A percentile compares a stretch with the other conserved stretches of the same genome.
These are phyloP conservation scores for Zelleria hepariella DNA, from an alignment of 2,888 invertebrate genomes.

Conservation along the genomic window DNA sequence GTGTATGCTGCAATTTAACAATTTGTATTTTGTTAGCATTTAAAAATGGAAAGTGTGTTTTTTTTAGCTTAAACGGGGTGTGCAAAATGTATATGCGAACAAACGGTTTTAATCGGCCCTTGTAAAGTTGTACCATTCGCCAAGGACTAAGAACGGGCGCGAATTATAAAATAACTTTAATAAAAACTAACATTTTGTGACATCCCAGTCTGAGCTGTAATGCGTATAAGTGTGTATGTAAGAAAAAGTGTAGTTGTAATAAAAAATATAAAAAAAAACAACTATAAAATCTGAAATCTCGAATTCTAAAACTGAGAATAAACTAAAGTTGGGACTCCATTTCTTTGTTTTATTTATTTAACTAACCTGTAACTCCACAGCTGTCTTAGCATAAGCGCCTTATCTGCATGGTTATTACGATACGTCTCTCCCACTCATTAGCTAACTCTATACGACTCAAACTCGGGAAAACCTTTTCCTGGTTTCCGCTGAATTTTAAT, in stretches of 20 bases:
- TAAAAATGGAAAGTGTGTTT: neutral
- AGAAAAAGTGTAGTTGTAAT: neutral
- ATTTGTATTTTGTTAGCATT: too few species aligned
- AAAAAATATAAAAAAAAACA: neutral
- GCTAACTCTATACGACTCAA: too few species aligned
- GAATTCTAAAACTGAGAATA: conserved; percentile 38
- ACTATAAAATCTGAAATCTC: conserved; percentile 23
- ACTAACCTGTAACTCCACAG: too few species aligned
- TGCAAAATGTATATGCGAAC: neutral
- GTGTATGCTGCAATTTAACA: neutral
- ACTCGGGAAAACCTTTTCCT: too few species aligned
- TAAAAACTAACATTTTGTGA: neutral
- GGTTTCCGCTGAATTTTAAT: too few species aligned
- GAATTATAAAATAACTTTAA: too few species aligned
- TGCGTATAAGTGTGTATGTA: neutral
- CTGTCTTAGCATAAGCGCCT: too few species aligned
- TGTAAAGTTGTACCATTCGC: too few species aligned
- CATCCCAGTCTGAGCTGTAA: neutral
- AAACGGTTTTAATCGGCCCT: too few species aligned
- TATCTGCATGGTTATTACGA: neutral
- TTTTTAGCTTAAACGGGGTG: neutral
- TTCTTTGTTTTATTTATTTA: conserved; percentile 29
- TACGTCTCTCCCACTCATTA: too few species aligned
- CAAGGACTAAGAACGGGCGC: too few species aligned
- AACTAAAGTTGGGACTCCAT: conserved; percentile 29